Evolutionary conservation across 2,888 invertebrate genomes (phyloP), one percentile per base, ranked within the genome.

Genomic region (Ephialtes manifestator): DNA sequence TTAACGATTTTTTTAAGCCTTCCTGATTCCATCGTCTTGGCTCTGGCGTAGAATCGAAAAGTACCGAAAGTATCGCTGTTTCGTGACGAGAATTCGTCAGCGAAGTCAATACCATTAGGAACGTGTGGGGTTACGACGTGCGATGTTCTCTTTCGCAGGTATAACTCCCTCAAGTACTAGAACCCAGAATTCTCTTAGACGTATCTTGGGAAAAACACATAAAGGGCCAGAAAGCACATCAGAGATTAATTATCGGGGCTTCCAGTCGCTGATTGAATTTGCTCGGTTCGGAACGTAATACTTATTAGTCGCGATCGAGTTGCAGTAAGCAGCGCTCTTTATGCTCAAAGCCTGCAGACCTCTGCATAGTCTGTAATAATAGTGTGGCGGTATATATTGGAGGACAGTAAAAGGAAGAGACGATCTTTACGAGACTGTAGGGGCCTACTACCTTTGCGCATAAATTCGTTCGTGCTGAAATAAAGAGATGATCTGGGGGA

Each of bases 101-200:
- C 72, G 46, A 72, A 67, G 78, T 81, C 84, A 84, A 84, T 84
- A 65, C 81, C 67, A 81, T 84, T 84, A 81, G 68, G 68, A 72
- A 68, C 53, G 18, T 20, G 72, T 13, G 51, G 53, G 76, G 51
- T 75, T 46, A 74, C 39, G 60, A 48, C n/a, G 51, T 51, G 77
- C 51, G 67, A 60, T 70, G 51, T 24, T 53, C 31, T 8, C 31
- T 31, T 39, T 71, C 78, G 67, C 24, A 65, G 67, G 39, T 63
- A 76, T 63, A 67, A 28, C 60, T 68, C 35, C 58, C 43, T 18
- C 15, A 31, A 63, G 65, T n/a, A 71, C 71, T 51, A 71, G 24
- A 13, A 13, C 8, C 18, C 46, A 39, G 5, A 28, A 67, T 72
- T 60, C 67, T 31, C 83, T 46, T 13, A 7, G 65, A n/a, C 11